Percentiles rank a stretch among this genome's conserved stretches.
Evolutionary conservation across 2,888 invertebrate genomes (phyloP).

Genomic region (Tipula confusa): DNA sequence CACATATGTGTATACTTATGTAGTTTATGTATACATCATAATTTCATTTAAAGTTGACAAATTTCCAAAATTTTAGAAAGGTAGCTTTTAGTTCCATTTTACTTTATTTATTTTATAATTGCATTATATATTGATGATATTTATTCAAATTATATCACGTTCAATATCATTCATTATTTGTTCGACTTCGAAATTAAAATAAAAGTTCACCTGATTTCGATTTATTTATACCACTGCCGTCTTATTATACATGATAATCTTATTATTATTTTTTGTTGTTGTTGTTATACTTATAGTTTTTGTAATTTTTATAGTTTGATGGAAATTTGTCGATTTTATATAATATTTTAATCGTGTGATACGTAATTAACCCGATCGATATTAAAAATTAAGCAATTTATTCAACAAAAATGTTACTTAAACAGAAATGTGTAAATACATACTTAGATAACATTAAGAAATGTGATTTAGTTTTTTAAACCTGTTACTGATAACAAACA

Average conservation of each 20-base stretch:
- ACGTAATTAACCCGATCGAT: background rate
- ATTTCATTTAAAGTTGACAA: background rate
- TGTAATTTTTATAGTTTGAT: no score
- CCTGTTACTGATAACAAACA: background rate
- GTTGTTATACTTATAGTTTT: background rate
- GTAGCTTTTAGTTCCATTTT: background rate
- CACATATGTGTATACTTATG: background rate
- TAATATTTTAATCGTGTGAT: no score
- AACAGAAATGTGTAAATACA: background rate
- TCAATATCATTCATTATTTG: background rate
- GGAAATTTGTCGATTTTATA: no score
- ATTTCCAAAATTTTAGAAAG: conserved; percentile 9
- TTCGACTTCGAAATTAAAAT: background rate
- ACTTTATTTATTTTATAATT: background rate
- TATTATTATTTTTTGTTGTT: background rate
- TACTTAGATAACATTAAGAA: background rate
- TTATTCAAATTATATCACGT: conserved; percentile 15
- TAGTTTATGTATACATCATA: background rate
- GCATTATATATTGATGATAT: background rate
- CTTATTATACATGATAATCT: background rate
- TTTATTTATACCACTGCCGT: background rate
- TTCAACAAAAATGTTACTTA: background rate
- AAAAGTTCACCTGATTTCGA: background rate
- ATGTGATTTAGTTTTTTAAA: background rate
- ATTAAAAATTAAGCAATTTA: background rate